phyloP scores from a whole-genome alignment of 2,888 invertebrate species.

The Elysia crispata region DNA sequence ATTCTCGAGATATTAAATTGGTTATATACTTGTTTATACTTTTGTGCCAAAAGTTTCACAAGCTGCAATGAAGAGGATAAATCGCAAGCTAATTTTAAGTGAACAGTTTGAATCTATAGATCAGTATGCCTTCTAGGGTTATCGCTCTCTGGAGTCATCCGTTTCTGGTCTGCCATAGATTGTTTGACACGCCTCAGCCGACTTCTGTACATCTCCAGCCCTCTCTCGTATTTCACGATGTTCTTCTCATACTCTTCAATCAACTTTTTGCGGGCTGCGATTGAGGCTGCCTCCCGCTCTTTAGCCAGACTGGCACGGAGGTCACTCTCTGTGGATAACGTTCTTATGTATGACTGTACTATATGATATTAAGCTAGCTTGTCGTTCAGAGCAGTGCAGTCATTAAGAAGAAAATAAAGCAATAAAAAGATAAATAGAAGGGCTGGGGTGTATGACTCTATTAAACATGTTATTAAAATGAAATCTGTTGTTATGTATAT shows the following conservation, averaged over 20 bases:
- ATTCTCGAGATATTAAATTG: no score
- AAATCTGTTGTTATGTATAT: no score
- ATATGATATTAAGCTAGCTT: background rate
- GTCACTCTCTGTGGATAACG: constrained; percentile 6
- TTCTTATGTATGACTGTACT: background rate
- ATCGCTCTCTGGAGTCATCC: constrained; percentile 25
- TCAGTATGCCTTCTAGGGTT: no score
- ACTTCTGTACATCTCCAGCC: constrained; percentile 9
- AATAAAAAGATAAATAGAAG: no score
- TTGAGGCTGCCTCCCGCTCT: background rate
- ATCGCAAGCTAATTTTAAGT: background rate
- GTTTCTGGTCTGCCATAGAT: background rate
- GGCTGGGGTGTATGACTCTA: no score
- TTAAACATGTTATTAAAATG: no score
- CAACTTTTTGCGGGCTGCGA: constrained; percentile 17
- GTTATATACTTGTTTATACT: no score
- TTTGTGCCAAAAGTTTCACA: background rate
- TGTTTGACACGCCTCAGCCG: background rate
- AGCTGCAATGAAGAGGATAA: background rate
- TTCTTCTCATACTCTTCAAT: constrained; percentile 15
- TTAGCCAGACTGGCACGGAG: background rate
- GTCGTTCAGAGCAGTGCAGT: no score
- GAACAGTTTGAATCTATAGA: no score
- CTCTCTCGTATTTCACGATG: constrained; percentile 20
- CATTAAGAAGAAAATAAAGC: no score